These are phyloP conservation scores for Macropis europaea DNA, from an alignment of 2,888 invertebrate genomes.

Conservation along the genomic window DNA sequence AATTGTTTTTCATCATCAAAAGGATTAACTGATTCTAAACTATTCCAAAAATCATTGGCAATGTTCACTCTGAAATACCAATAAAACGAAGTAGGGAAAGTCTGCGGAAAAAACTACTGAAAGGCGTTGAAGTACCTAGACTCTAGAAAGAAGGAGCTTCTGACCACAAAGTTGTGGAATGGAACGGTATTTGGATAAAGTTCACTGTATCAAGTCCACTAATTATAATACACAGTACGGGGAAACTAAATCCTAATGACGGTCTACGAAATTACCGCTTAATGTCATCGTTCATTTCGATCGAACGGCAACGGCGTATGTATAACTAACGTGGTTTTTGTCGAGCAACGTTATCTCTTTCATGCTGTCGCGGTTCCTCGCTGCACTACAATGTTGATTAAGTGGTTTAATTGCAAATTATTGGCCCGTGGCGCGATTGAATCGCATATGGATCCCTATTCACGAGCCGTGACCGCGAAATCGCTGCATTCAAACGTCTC, in stretches of 20 bases:
- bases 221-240: too few relatives aligned
- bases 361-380: conserved; percentile 10
- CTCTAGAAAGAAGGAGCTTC: too few relatives aligned
- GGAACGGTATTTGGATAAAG: too few relatives aligned
- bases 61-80: too few relatives aligned
- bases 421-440: conserved; percentile 53
- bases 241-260: conserved; percentile 11
- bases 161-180: too few relatives aligned
- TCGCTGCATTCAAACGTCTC: conserved; percentile 19
- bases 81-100: too few relatives aligned
- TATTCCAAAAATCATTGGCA: too few relatives aligned
- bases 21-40: too few relatives aligned
- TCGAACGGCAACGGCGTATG: neutral
- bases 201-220: too few relatives aligned
- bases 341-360: conserved; percentile 13
- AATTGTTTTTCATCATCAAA: too few relatives aligned
- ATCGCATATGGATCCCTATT: conserved; percentile 38
- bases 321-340: conserved; percentile 26
- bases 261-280: conserved; percentile 15
- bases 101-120: too few relatives aligned
- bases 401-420: conserved; percentile 54
- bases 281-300: conserved; percentile 27
- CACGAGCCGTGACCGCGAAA: conserved; percentile 38
- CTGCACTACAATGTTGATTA: conserved; percentile 45
- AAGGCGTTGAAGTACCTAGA: too few relatives aligned